phyloP scores from a whole-genome alignment of 2,797 vertebrate species.

The Threskiornis aethiopicus region DNA sequence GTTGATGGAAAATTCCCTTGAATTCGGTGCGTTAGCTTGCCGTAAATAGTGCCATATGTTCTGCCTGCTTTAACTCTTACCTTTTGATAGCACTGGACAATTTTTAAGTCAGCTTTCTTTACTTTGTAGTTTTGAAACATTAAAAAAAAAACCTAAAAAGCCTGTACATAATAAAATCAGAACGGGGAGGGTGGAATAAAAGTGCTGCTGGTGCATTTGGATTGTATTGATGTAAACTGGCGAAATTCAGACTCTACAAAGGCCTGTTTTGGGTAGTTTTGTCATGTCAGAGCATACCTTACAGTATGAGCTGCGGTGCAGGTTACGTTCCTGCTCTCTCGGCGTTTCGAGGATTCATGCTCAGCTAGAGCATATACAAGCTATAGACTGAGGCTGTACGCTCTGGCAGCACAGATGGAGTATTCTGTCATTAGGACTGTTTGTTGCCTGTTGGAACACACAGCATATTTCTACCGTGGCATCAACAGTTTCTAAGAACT shows the following conservation, averaged over 20 bases:
- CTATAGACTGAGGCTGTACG: conserved; percentile 63
- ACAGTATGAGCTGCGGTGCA: accelerated
- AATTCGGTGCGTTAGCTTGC: background rate
- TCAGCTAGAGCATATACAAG: background rate
- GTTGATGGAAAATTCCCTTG: conserved; percentile 16
- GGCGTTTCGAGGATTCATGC: accelerated
- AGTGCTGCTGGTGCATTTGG: background rate
- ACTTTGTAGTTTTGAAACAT: background rate
- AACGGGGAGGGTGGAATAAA: background rate
- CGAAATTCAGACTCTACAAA: background rate
- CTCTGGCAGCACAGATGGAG: conserved; percentile 74
- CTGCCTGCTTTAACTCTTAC: background rate
- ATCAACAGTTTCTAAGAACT: conserved; percentile 69
- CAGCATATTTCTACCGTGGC: conserved; percentile 67
- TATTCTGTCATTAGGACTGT: conserved; percentile 67
- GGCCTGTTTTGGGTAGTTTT: background rate
- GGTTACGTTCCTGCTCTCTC: background rate
- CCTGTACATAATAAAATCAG: background rate
- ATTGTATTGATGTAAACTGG: background rate
- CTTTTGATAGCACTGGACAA: background rate
- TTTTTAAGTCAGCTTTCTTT: background rate
- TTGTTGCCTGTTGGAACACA: conserved; percentile 71
- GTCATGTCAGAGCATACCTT: background rate
- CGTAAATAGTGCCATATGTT: conserved; percentile 22
- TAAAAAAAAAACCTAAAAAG: background rate